Percentiles rank a stretch among this genome's conserved stretches.
Conservation (phyloP, 2,888 invertebrate genomes). For the Ornithoptera alexandrae region DNA sequence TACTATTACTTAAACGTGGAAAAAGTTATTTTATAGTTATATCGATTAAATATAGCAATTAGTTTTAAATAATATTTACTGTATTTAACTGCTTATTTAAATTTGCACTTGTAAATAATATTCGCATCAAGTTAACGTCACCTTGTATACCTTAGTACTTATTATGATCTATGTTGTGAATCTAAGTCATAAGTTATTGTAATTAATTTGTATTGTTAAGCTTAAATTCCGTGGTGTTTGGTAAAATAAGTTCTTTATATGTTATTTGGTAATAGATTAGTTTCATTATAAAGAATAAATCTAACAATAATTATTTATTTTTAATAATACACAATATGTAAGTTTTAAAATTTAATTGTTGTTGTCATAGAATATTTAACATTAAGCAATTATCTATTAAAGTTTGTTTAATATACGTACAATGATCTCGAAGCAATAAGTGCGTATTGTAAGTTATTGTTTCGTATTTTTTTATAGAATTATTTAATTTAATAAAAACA, state of each 20-base stretch:
- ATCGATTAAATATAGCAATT: background rate
- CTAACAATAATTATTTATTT: background rate
- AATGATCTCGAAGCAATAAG: conserved; percentile 77
- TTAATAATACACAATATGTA: background rate
- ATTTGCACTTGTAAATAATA: conserved; percentile 20
- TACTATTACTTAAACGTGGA: background rate
- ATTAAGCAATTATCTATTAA: background rate
- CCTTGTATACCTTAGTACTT: conserved; percentile 29
- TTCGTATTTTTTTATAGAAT: conserved; percentile 40
- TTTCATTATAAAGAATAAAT: background rate
- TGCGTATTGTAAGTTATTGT: conserved; percentile 72
- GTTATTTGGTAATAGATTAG: background rate
- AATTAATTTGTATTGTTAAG: background rate
- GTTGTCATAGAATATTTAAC: too few relatives aligned
- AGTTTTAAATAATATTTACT: background rate
- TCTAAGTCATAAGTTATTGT: conserved; percentile 37
- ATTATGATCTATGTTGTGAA: conserved; percentile 22
- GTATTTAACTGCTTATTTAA: background rate
- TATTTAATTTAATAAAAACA: conserved; percentile 47
- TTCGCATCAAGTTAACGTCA: conserved; percentile 16
- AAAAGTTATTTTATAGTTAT: background rate
- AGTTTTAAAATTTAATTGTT: too few relatives aligned
- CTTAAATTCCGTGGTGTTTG: conserved; percentile 10
- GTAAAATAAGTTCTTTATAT: background rate
- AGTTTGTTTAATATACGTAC: conserved; percentile 33